Conservation (phyloP, 2,113 vertebrate species). For the Gnathochromis pfefferi region DNA sequence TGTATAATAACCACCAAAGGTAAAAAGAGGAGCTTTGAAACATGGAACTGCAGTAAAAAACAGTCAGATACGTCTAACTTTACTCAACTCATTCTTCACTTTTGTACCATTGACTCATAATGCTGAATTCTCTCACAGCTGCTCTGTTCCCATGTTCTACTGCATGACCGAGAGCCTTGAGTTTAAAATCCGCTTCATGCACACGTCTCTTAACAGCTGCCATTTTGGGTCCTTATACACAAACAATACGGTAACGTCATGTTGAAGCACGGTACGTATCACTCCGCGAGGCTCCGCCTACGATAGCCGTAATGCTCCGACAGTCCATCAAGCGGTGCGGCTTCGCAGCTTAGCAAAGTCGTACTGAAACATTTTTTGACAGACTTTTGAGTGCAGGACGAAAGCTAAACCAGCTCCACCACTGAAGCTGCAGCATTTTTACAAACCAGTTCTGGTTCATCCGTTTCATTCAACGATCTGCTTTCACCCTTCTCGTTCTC, state of each 20-base stretch:
- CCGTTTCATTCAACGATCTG: accelerated
- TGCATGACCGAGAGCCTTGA: accelerated
- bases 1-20: accelerated
- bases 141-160: not conserved
- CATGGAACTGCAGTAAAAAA: not conserved
- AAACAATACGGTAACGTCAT: accelerated
- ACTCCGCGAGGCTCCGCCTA: accelerated
- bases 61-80: accelerated
- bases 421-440: accelerated
- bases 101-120: not conserved
- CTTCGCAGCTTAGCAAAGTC: accelerated
- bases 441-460: not conserved
- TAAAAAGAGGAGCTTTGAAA: not conserved
- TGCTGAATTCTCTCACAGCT: not conserved
- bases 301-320: accelerated
- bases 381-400: accelerated
- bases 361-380: not conserved
- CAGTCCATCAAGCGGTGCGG: accelerated
- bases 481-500: accelerated
- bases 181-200: not conserved
- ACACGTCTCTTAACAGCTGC: not conserved
- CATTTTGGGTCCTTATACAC: not conserved
- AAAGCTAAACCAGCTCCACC: not conserved
- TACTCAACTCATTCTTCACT: not conserved
- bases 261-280: accelerated